Conservation (phyloP, 92 coral and sea anemone genomes). For the Virgularia gustaviana region DNA sequence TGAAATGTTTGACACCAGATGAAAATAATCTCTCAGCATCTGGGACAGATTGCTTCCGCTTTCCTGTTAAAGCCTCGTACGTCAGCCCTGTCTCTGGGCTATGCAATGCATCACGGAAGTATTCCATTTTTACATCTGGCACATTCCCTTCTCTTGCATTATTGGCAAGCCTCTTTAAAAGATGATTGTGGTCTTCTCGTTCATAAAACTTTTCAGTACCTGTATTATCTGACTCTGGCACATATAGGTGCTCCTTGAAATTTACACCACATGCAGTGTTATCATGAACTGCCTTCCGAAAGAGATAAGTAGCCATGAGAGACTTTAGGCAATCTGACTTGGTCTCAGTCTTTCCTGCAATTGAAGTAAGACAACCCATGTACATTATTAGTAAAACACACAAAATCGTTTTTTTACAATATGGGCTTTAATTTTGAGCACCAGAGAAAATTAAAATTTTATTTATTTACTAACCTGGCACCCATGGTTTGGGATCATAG, state of each 20-base stretch:
- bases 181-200: conserved; percentile 58
- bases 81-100: conserved; percentile 51
- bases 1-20: conserved; percentile 26
- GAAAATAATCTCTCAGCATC: conserved; percentile 48
- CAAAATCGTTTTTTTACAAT: background rate
- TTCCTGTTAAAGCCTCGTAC: conserved; percentile 51
- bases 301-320: conserved; percentile 56
- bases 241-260: conserved; percentile 51
- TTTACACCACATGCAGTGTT: conserved; percentile 43
- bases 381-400: background rate
- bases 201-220: conserved; percentile 34
- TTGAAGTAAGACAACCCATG: no score
- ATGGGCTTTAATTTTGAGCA: background rate
- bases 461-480: no score
- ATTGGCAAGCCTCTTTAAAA: conserved; percentile 40
- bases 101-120: conserved; percentile 39
- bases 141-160: conserved; percentile 27
- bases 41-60: conserved; percentile 49
- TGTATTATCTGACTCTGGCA: conserved; percentile 33
- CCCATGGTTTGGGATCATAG: conserved; percentile 17
- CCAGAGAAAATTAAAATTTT: no score
- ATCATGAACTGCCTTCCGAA: conserved; percentile 17
- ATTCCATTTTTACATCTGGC: conserved; percentile 31
- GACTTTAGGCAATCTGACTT: conserved; percentile 56
- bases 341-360: conserved; percentile 55